Base-by-base conservation (phyloP, 2,113 vertebrate genomes). In the Callocephalon fimbriatum region DNA sequence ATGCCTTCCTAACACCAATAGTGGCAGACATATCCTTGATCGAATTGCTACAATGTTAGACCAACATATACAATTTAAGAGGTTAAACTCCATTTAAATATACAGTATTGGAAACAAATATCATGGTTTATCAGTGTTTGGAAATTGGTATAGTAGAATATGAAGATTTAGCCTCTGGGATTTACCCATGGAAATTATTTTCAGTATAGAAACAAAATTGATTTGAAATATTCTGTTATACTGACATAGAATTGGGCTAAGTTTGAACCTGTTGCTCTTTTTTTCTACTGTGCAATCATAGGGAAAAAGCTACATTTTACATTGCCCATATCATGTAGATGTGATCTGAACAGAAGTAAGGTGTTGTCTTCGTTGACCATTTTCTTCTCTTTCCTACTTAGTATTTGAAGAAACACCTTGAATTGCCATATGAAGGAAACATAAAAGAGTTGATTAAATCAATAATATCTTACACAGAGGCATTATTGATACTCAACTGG, bases 41-140 rank as follows among this genome's bases (percentile, higher is more conserved):
- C 96, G 75, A 97, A 96, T 86, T 95, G 40, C 38, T 40, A 79
- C 37, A 66, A n/a, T 85, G 81, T 92, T 97, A 93, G 75, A 89
- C 37, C 27, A 42, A 45, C 80, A 58, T 37, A 70, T 68, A 90
- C 18, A 40, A 96, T 97, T 80, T 31, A 90, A 91, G 86, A 97
- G 45, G 47, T 91, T 93, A 86, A 95, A 92, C 7, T 92, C 72
- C 38, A 88, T 73, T 88, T 88, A 91, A 77, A 92, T 62, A 86
- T 75, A 70, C 25, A 61, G 29, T 66, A 78, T 90, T 96, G 37
- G 65, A 95, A 96, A 91, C 42, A 66, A 96, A 73, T 96, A 91
- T 67, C 16, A 77, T 85, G 63, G 53, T 61, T 95, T 65, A 92
- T 96, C 80, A 86, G 29, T 90, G 16, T 96, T 96, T 91, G 65